Base-by-base conservation (phyloP, 2,113 vertebrate species). In the Hassar affinis region DNA sequence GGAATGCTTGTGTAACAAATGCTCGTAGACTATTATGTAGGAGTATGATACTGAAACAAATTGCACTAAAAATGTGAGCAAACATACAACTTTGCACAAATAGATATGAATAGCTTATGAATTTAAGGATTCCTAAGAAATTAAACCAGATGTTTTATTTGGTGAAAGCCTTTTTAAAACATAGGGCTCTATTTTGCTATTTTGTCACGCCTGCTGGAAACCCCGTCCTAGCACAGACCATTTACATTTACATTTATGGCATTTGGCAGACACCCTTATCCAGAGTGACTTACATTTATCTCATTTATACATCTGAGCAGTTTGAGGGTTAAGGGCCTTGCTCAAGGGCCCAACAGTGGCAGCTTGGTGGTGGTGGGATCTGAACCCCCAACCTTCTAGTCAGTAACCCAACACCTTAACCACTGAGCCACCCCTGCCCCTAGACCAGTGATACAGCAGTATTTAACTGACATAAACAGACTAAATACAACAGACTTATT, bases 1-100 rank as follows among this genome's bases (percentile, higher is more conserved):
- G 17, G 17, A 35, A 54, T 35, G 30, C 15, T 30, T 9, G 22
- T 33, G 30, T 17, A 75, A 54, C 2, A 91, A 88, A 86, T 52
- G 83, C 85, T 86, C 89, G 45, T 5, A 71, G 38, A n/a, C 4
- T 12, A 2, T 71, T 69, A 42, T 69, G 8, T 69, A 0, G 22
- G 8, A 4, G 3, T 68, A 68, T 42, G 18, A 68, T 20, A 38
- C 2, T 64, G 27, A 35, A 79, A 45, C 38, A 84, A 80, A 90
- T 85, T 87, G 11, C 57, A 61, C n/a, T 42, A 38, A 22, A 68
- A 68, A 42, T 68, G 33, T 62, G 27, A 42, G 6, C 17, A 69
- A 69, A 45, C 2, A 0, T 68, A 8, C 30, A 69, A 22, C 18
- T 42, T 11, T 68, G 64, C 33, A 68, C 30, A 62, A 54, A 18